Base-by-base conservation (phyloP, 1,140 invertebrate genomes). In the Kradibia gibbosae region DNA sequence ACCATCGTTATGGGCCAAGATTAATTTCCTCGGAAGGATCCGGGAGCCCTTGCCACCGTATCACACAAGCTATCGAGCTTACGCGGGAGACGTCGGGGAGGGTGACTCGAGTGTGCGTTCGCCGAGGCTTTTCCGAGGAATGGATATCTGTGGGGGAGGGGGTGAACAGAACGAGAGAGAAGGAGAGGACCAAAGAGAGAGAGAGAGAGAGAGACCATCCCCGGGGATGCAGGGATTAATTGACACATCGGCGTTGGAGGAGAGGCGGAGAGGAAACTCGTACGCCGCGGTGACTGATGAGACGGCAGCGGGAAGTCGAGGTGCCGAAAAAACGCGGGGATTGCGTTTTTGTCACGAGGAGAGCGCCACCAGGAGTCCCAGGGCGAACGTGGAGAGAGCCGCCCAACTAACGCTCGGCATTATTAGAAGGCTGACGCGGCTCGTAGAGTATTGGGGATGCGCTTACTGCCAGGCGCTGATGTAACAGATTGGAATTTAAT, bases 191-290 rank as follows among this genome's bases (percentile, higher is more conserved):
- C 31, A 28, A 4, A 8, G n/a, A 39, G n/a, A 15, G 39, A 3
- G 39, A 1, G 70, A 4, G 39, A 22, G n/a, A 28, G n/a, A 11
- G 36, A n/a, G n/a, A 25, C 50, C 74, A 55, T 87, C 87, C 86
- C 85, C 28, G 42, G 86, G 86, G 88, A 87, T 74, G 72, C 82
- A 72, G 80, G 86, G 86, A 89, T 89, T 89, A 88, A 88, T 89
- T 89, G 88, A 89, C 88, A 89, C 87, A 89, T 89, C 84, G 86
- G 84, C 83, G 86, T 86, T 74, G 53, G 70, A 80, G n/a, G 65
- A 39, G 34, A 5, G 25, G 8, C n/a, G n/a, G 55, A 28, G 55
- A 28, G 5, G 34, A 39, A 5, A 1, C 62, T 67, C 11, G 62
- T 67, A n/a, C 11, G 73, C 71, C 48, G 22, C 55, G 65, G 86